Conservation (phyloP, 2,797 vertebrate species). For the Chromobotia macracanthus region DNA sequence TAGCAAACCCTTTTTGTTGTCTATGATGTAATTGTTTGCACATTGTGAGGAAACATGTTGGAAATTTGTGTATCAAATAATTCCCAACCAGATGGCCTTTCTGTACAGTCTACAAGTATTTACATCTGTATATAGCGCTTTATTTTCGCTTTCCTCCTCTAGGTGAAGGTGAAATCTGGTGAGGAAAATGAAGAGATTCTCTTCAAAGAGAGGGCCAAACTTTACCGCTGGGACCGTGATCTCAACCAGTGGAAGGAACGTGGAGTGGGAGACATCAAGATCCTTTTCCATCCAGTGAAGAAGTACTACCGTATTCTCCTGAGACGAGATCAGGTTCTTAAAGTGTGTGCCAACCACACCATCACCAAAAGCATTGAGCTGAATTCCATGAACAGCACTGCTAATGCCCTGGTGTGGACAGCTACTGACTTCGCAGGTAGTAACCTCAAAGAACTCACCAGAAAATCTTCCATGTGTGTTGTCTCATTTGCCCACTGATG, state of each 20-base stretch:
- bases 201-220: conserved; percentile 92
- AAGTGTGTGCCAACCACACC: conserved; percentile 95
- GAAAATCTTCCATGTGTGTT: not conserved
- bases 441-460: no score
- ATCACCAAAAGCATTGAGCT: conserved; percentile 88
- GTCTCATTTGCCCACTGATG: not conserved
- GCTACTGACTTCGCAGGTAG: conserved; percentile 94
- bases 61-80: no score
- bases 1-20: no score
- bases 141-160: conserved; percentile 2
- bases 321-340: conserved; percentile 94
- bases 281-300: conserved; percentile 90
- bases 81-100: no score
- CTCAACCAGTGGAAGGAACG: conserved; percentile 93
- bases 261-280: conserved; percentile 94
- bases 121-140: not conserved
- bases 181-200: conserved; percentile 96
- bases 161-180: conserved; percentile 93
- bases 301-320: conserved; percentile 90
- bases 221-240: conserved; percentile 93
- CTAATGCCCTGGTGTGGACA: conserved; percentile 90
- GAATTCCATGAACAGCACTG: conserved; percentile 87
- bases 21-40: no score
- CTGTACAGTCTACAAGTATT: no score
- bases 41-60: no score